Evolutionary conservation across 2,113 vertebrate genomes (phyloP), one percentile per base, ranked within the genome.

Genomic region (Lota lota): DNA sequence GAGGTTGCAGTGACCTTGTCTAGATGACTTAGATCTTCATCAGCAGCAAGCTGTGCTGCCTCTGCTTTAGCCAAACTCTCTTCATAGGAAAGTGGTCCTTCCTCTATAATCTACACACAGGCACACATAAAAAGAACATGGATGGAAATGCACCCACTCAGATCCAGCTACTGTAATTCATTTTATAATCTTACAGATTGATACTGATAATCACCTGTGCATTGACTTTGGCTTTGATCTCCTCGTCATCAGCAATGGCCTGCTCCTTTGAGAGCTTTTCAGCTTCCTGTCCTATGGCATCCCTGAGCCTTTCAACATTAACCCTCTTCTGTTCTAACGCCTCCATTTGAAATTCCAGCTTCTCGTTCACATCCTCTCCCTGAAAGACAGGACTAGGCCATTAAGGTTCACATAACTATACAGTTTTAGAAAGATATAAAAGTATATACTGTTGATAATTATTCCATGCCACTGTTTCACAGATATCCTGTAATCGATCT

Each of bases 291-390:
- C 92, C 93, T 0, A 95, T 93, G 58, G 93, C 93, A 12, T 82
- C 88, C 76, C 95, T 95, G 75, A 95, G 84, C 64, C 87, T 93
- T 87, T 95, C 94, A 5, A 94, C 91, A 61, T 90, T 90, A 0
- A 93, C 91, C 0, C 93, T 94, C 87, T 94, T 95, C 76, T 92
- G 93, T 66, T 85, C 92, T 60, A 94, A 83, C 70, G 93, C 92
- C 70, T 88, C 72, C 77, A 95, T 93, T 22, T 95, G 94, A 11
- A 85, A 75, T 17, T 93, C 94, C 80, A 94, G 80, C 69, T 90
- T 94, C 67, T 90, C 89, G 76, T 95, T 94, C 67, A 95, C 86
- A 59, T 93, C 92, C 61, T 93, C 93, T 64, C 95, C 94, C 94
- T 95, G 60, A 11, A 24, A n/a, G 14, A 19, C 50, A 24, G 56